phyloP scores from a whole-genome alignment of 2,888 invertebrate genomes.

The Agriopis aurantiaria region DNA sequence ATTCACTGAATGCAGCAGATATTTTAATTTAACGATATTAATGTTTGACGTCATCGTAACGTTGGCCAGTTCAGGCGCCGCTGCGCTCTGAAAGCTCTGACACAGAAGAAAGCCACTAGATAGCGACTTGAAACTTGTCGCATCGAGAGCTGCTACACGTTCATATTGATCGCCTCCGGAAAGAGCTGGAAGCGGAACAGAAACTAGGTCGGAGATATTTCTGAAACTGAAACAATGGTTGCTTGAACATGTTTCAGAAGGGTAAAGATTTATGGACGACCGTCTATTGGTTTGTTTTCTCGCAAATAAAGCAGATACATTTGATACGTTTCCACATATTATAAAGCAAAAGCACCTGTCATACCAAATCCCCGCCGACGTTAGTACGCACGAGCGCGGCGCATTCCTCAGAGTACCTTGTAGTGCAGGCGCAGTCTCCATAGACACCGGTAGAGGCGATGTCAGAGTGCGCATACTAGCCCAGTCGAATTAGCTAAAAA shows the following conservation, averaged over 20 bases:
- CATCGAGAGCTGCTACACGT: too few species aligned
- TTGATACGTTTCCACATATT: too few species aligned
- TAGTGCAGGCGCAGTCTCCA: not conserved
- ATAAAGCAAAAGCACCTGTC: too few species aligned
- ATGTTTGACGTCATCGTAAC: not conserved
- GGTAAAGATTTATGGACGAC: too few species aligned
- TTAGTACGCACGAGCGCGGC: not conserved
- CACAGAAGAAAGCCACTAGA: not conserved
- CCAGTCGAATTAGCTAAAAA: too few species aligned
- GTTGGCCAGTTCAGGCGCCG: not conserved
- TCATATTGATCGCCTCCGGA: not conserved
- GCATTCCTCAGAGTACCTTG: not conserved
- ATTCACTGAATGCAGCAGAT: not conserved
- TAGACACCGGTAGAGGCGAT: too few species aligned
- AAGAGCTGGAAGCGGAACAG: slow-evolving; percentile 2
- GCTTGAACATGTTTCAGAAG: too few species aligned
- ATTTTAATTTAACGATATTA: not conserved
- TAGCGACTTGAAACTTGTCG: not conserved
- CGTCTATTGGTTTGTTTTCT: too few species aligned
- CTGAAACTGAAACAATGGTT: not conserved
- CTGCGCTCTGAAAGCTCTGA: not conserved
- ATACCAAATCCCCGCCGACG: not conserved
- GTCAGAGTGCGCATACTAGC: too few species aligned
- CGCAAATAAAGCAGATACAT: too few species aligned
- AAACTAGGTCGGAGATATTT: not conserved